Evolutionary conservation across 2,888 invertebrate genomes (phyloP), one percentile per base, ranked within the genome.

Genomic region (Uloborus plumipes): DNA sequence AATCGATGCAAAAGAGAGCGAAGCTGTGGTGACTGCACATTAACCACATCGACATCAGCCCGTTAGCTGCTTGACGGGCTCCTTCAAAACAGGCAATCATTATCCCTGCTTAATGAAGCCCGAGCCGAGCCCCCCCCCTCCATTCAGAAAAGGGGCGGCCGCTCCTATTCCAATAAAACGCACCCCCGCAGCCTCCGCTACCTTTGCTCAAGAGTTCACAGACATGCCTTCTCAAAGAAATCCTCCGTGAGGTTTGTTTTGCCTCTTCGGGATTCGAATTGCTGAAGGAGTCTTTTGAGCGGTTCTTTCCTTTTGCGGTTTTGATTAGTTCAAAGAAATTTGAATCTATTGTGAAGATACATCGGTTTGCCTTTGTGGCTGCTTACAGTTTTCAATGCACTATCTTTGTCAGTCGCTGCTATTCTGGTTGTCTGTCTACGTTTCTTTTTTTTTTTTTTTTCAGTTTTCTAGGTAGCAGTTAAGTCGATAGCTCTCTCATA

Each of bases 101-200:
- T 71, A 70, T 77, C 71, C 51, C 31, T 65, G 67, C 64, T 70
- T 77, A 77, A 77, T 71, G 70, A 71, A 70, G 49, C 58, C 58
- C 55, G 31, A 49, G 77, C 26, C 58, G 47, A 61, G 59, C 20
- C 62, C 51, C 51, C 64, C 58, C 20, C 62, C 51, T 39, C 64
- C 58, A 50, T 70, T 64, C 39, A 39, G 39, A 9, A 13, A n/a
- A 22, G 50, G 58, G n/a, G 59, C 13, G 49, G 55, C 58, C 71
- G 55, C 61, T 51, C 18, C 55, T 51, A 66, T 20, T 26, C 26
- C 22, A 15, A 66, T 66, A 50, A 22, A 66, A 66, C 49, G 51
- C 20, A 66, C 51, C 26, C 66, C 51, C 22, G 14, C 49, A 20
- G 26, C 22, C 11, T 39, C 18, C 51, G 50, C 26, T 16, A 9